These are phyloP conservation scores for Neoniphon sammara DNA, from an alignment of 2,797 vertebrate species.

Conservation along the genomic window DNA sequence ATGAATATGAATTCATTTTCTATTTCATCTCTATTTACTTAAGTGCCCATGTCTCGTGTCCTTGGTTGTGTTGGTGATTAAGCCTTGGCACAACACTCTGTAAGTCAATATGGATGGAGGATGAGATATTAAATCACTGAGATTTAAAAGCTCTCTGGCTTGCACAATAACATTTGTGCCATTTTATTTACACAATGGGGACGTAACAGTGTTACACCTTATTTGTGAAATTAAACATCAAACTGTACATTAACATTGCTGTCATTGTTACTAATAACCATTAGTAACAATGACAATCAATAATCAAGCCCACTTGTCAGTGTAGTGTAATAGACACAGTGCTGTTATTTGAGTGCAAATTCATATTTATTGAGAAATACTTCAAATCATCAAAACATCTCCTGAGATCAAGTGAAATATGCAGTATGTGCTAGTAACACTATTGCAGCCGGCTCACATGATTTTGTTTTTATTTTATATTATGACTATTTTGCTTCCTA, in stretches of 20 bases:
- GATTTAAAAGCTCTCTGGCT: slow-evolving; percentile 29
- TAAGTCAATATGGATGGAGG: slow-evolving; percentile 46
- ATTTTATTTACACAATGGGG: background rate
- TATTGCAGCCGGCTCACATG: background rate
- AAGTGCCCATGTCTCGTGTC: slow-evolving; percentile 58
- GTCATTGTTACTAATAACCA: background rate
- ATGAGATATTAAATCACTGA: slow-evolving; percentile 28
- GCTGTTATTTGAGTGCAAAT: background rate
- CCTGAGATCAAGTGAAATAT: background rate
- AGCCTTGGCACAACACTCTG: slow-evolving; percentile 49
- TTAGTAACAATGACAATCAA: no score
- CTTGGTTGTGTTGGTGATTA: slow-evolving; percentile 80
- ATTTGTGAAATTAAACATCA: background rate
- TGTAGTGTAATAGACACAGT: background rate
- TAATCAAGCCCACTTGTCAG: background rate
- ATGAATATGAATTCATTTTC: slow-evolving; percentile 71
- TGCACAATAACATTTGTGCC: slow-evolving; percentile 2
- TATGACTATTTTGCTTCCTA: no score
- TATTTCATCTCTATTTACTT: slow-evolving; percentile 61
- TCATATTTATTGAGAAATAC: background rate
- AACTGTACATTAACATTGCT: background rate
- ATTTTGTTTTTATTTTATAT: background rate
- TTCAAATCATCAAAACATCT: background rate
- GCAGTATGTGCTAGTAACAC: background rate
- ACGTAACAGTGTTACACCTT: background rate